Conservation (phyloP, 1,140 invertebrate genomes). For the Hylaeus volcanicus region DNA sequence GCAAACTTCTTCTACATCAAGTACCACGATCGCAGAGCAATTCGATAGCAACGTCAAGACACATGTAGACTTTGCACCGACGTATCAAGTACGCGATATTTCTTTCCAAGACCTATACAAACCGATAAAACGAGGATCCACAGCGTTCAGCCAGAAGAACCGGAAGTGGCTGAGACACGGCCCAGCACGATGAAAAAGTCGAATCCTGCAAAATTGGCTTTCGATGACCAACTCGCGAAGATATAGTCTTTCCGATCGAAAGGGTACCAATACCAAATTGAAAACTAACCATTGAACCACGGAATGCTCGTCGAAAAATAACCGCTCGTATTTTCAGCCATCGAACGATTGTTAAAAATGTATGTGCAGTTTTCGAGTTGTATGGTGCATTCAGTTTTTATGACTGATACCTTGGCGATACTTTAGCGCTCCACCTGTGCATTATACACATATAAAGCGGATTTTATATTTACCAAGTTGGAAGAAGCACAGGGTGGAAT, state of each 20-base stretch:
- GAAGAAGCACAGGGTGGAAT: too few relatives aligned
- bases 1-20: neutral
- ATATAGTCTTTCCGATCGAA: neutral
- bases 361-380: too few relatives aligned
- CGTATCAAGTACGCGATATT: conserved; percentile 26
- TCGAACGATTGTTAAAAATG: too few relatives aligned
- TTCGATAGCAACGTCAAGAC: conserved; percentile 19
- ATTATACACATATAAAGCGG: too few relatives aligned
- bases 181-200: neutral
- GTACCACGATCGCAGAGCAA: too few relatives aligned
- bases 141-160: neutral
- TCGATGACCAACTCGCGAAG: conserved; percentile 26
- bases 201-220: conserved; percentile 44
- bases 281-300: too few relatives aligned
- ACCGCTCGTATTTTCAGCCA: too few relatives aligned
- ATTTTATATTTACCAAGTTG: too few relatives aligned
- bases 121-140: conserved; percentile 22
- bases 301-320: too few relatives aligned
- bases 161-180: neutral
- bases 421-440: too few relatives aligned
- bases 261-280: neutral
- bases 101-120: conserved; percentile 3
- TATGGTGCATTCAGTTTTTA: too few relatives aligned
- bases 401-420: too few relatives aligned
- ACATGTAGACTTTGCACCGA: conserved; percentile 36